These are phyloP conservation scores for Eubucco bourcierii DNA, from an alignment of 2,113 vertebrate species.

Conservation along the genomic window DNA sequence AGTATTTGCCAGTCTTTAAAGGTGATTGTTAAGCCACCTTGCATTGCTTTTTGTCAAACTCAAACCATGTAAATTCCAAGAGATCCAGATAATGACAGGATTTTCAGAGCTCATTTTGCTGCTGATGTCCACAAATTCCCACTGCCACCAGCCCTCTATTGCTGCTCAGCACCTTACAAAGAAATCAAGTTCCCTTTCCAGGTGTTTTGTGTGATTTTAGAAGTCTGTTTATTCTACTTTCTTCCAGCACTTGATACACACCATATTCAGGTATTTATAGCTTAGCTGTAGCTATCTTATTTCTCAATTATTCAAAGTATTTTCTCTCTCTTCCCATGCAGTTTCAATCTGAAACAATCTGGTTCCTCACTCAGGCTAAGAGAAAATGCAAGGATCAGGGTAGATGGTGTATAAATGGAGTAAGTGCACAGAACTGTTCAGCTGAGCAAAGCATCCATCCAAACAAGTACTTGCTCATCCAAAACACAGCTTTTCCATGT, in stretches of 20 bases:
- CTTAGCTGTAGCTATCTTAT: not conserved
- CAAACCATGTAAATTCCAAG: not conserved
- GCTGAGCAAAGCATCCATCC: not conserved
- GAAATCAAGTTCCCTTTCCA: not conserved
- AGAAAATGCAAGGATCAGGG: not conserved
- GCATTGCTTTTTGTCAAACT: not conserved
- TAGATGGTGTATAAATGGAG: not conserved
- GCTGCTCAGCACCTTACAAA: not conserved
- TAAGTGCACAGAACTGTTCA: not conserved
- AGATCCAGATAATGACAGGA: not conserved
- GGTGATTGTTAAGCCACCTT: not conserved
- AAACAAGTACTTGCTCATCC: not conserved
- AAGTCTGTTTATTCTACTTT: not conserved
- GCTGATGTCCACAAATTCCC: not conserved
- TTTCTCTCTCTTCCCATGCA: not conserved
- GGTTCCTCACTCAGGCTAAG: not conserved
- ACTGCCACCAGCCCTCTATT: not conserved
- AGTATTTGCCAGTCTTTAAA: not conserved
- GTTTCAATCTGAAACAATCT: not conserved
- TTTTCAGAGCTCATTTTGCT: not conserved
- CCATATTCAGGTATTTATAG: not conserved
- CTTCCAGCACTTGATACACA: not conserved
- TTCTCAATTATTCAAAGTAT: slow-evolving; percentile 23
- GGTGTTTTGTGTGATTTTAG: not conserved
- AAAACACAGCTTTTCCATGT: not conserved